Evolutionary conservation across 2,113 vertebrate genomes (phyloP).

Genomic region (Bubo bubo): DNA sequence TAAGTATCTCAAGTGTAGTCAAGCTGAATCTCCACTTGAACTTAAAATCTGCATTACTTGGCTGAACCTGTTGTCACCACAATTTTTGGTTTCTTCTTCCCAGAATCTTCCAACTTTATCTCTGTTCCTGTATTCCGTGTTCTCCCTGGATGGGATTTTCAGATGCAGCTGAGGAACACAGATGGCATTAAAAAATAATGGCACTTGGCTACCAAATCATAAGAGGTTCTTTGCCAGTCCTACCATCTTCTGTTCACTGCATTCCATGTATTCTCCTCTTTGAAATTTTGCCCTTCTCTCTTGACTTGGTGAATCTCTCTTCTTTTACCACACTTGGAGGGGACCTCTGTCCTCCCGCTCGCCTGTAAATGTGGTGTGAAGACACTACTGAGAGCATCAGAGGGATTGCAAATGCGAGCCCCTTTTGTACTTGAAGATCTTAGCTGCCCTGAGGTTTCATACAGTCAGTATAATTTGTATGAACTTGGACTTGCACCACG

Average conservation of each 20-base stretch:
- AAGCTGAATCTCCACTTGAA: not conserved
- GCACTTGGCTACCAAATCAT: not conserved
- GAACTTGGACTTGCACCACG: not conserved
- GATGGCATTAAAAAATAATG: not conserved
- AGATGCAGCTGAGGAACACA: not conserved
- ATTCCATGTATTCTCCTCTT: not conserved
- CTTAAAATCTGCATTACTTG: not conserved
- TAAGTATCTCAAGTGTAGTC: not conserved
- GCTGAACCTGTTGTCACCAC: not conserved
- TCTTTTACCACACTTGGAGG: not conserved
- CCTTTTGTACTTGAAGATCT: not conserved
- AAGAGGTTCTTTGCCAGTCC: not conserved
- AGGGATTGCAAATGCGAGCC: not conserved
- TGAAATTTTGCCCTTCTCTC: not conserved
- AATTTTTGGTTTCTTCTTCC: not conserved
- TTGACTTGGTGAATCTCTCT: not conserved
- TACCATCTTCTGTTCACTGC: not conserved
- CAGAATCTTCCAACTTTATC: not conserved
- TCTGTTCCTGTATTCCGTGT: not conserved
- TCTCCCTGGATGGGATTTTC: not conserved
- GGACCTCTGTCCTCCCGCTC: not conserved
- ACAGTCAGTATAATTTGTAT: fast-evolving
- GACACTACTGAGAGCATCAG: not conserved
- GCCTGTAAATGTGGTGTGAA: not conserved
- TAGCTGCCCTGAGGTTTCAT: not conserved